These are phyloP conservation scores for Epistrophe eligans DNA, from an alignment of 2,888 invertebrate genomes.

Conservation along the genomic window DNA sequence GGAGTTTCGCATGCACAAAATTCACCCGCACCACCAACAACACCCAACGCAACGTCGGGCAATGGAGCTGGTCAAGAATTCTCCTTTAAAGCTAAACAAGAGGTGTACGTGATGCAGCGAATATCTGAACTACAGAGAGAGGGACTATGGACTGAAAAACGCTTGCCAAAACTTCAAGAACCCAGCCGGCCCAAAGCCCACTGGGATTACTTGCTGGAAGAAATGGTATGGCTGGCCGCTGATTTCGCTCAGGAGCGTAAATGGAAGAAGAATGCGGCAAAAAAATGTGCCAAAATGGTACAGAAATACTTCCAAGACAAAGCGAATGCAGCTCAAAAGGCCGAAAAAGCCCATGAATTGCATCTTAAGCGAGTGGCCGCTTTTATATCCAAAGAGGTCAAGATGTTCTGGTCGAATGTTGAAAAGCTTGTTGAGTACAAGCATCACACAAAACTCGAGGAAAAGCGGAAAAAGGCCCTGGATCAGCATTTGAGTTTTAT, in stretches of 20 bases:
- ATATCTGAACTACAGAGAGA: conserved; percentile 96
- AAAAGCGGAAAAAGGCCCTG: conserved; percentile 96
- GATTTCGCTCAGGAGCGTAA: conserved; percentile 99
- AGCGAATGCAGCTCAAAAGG: conserved; percentile 93
- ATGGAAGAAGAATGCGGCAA: conserved; percentile 98
- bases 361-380: conserved; percentile 94
- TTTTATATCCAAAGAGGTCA: conserved; percentile 95
- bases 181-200: conserved; percentile 96
- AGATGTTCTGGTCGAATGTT: conserved; percentile 97
- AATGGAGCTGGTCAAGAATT: conserved; percentile 85
- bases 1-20: conserved; percentile 79
- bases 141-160: conserved; percentile 96
- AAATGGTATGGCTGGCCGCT: conserved; percentile 99
- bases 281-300: conserved; percentile 95
- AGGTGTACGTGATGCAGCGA: conserved; percentile 97
- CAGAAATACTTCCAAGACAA: conserved; percentile 96
- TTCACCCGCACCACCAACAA: conserved; percentile 58
- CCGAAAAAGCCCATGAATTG: conserved; percentile 95
- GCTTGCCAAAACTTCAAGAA: conserved; percentile 96
- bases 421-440: conserved; percentile 98
- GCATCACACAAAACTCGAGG: conserved; percentile 95
- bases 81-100: conserved; percentile 93
- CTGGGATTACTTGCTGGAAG: conserved; percentile 99
- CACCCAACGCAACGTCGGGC: conserved; percentile 74
- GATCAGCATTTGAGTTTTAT: conserved; percentile 99